Base-by-base conservation (phyloP, 23 tunicate genomes). In the Halocynthia aurantium region DNA sequence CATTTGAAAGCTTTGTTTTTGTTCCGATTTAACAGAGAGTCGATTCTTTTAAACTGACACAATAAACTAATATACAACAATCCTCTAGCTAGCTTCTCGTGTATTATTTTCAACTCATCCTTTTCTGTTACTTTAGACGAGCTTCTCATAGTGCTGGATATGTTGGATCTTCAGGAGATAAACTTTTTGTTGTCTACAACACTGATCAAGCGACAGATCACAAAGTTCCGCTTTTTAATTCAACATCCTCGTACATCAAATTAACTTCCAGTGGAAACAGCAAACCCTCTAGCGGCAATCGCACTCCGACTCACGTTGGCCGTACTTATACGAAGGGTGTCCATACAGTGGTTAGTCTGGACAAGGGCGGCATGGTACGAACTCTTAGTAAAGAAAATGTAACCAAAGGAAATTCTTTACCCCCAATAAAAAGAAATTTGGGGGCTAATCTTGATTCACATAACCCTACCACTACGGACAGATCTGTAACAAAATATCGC, bases 221-320 rank as follows among this genome's bases (percentile, higher is more conserved):
- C 71, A 61, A 67, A 15, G 71, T 84, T 10, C 83, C 88, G 0
- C 88, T 84, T 49, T 78, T 78, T 22, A 66, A 84, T 70, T 55
- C 88, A 44, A 52, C 88, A 8, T 40, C 53, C 10, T 72, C 51
- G 5, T 84, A 76, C 73, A 18, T 84, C 10, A 84, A 77, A 15
- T 52, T 68, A 10, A 62, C 71, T 31, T 52, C 81, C 7, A 31
- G 17, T 20, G 81, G 55, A 5, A 69, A 57, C 52, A 55, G 49
- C 13, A 68, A 31, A 11, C 70, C 70, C 22, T 20, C 6, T 15
- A 65, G 70, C 2, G 19, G 70, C 0, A 65, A 6, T 15, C 22
- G 70, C 0, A 65, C 70, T 9, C 70, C 70, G 19, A 65, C 49
- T 0, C 70, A 40, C 6, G 70, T 6, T 11, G 6, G 31, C 22